Conservation (phyloP, 2,888 invertebrate species). For the Macropis europaea region DNA sequence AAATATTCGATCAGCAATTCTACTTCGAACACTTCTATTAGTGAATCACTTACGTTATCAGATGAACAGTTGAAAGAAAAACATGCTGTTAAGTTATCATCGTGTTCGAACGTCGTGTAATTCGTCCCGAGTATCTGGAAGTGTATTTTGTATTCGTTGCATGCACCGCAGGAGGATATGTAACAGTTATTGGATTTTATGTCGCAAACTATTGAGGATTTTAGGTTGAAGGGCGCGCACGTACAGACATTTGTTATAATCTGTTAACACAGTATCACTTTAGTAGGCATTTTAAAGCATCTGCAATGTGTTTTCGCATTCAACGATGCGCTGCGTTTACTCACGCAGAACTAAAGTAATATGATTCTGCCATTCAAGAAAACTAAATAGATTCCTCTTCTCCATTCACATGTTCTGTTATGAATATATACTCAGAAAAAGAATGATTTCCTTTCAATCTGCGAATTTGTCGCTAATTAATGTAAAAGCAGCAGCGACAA, state of each 20-base stretch:
- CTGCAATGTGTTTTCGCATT: background rate
- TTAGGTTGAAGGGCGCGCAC: background rate
- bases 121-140: background rate
- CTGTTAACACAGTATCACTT: no score
- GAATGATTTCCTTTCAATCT: background rate
- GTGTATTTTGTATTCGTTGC: background rate
- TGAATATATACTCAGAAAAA: background rate
- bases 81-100: background rate
- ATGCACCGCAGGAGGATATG: no score
- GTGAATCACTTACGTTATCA: background rate
- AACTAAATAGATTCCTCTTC: background rate
- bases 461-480: background rate
- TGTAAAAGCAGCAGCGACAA: background rate
- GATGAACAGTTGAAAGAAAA: background rate
- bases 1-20: conserved; percentile 19
- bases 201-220: background rate
- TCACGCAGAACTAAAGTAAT: background rate
- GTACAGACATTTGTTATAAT: no score
- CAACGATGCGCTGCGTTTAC: background rate
- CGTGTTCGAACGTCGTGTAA: background rate
- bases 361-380: background rate
- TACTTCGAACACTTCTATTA: background rate
- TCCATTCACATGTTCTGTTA: background rate
- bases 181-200: background rate
- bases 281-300: background rate